Base-by-base conservation (phyloP, 2,888 invertebrate genomes). In the Dryadula phaetusa region DNA sequence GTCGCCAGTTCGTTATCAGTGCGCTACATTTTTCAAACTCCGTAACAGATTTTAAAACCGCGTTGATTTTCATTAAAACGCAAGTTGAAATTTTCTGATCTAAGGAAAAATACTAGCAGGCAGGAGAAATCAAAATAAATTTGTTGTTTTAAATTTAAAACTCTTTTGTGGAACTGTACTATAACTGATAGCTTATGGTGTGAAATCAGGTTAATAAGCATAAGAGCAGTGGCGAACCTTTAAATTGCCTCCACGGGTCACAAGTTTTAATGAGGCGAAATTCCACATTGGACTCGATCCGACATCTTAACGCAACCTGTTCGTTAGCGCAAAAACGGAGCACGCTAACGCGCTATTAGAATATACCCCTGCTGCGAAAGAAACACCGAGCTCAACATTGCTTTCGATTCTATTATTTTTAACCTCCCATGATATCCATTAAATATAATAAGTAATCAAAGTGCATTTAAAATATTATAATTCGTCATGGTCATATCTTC, bases 181-280 rank as follows among this genome's bases (percentile, higher is more conserved):
- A 12, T 3, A 25, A 62, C 63, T 69, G 66, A 71, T 66, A 66
- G 52, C 61, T 74, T 83, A 85, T 87, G 88, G 87, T 88, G 86
- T 84, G 83, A 88, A 87, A 80, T 82, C 83, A 77, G 81, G 85
- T 88, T 89, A 88, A 87, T 90, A 90, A 90, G 86, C 82, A 83
- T 80, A 82, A 81, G 80, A 87, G 25, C 8, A 52, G 85, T 86
- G 82, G 82, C 84, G 82, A 78, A 80, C 80, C 83, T 86, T 86
- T 86, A 91, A 91, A 92, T 91, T 91, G 91, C 89, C 90, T 86
- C 85, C 81, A 83, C 88, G 85, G 90, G 90, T 91, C 88, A 84
- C 90, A 92, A 93, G 86, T 93, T 93, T 93, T 93, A 93, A 93
- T 92, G 92, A 92, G 92, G 87, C 88, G 79, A 92, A 92, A 92